Base-by-base conservation (phyloP, 2,888 invertebrate species). In the Plutella xylostella region DNA sequence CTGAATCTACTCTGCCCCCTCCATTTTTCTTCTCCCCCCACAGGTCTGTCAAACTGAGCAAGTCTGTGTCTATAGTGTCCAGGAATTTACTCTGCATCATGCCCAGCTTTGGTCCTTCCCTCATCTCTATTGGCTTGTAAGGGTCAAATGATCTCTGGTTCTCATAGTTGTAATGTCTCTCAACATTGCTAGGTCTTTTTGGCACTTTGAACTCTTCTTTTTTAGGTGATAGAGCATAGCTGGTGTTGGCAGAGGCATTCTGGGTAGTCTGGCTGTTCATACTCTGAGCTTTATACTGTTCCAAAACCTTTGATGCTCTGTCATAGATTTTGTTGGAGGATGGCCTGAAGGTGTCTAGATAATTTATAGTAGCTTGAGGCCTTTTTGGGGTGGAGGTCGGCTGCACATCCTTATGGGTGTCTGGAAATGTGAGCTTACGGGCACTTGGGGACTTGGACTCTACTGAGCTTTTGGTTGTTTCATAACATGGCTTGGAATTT, bases 21-120 rank as follows among this genome's bases (percentile, higher is more conserved):
- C 64, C 68, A 53, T 2, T 60, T 47, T 63, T 70, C 52, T 61
- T 84, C 57, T 65, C 82, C 49, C 85, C 87, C 91, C 90, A 91
- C 43, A 91, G 74, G 56, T 90, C 88, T 34, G 88, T 87, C 48
- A 91, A 78, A 56, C 90, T 85, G 49, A 85, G 58, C 49, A 85
- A 55, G 51, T 82, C 84, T 18, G 80, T 78, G 47, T 83, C 80
- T 46, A 83, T 72, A 3, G 76, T 68, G 39, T 80, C 75, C 42
- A 76, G 56, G 20, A 61, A 57, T 42, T 70, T 76, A 51, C 63
- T 63, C 45, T 68, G 68, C 42, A 70, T 47, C 4, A 58, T 52
- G 39, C 56, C 43, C 9, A 58, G 35, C 46, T 63, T 69, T 21
- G 57, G 54, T 40, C 56, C 58, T 18, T 76, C 73, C 20, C 60